Base-by-base conservation (phyloP, 2,888 invertebrate genomes). In the Marasmarcha lunaedactyla region DNA sequence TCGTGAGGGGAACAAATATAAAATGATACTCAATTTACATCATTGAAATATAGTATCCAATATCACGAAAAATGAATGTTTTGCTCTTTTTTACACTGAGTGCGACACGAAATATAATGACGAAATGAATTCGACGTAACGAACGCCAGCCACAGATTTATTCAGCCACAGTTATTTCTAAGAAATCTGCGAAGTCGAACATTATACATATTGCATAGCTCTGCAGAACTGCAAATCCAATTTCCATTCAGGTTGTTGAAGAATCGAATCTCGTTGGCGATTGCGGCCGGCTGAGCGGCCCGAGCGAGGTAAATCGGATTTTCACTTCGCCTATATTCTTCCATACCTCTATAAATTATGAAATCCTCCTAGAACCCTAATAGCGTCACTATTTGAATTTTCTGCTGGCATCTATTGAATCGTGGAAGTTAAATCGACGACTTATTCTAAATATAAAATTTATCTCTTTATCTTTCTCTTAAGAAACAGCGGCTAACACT, bases 211-310 rank as follows among this genome's bases (percentile, higher is more conserved):
- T 68, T 69, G 70, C 71, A 68, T 62, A 65, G 62, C 64, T 61
- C 57, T 55, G 66, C 67, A 65, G 63, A 69, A 65, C 64, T 68
- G 67, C 57, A 71, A 77, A 78, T 73, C 62, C 69, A 69, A 73
- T 76, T 74, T 67, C 68, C 65, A 72, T 72, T 70, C 61, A 63
- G 60, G 64, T 63, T 58, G 57, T 57, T 52, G 49, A 55, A 55
- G 66, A 73, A 72, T 71, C 70, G 74, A 71, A 73, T 73, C 66
- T 60, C 63, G 63, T 57, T 61, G 63, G 47, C 71, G 69, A 76
- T 76, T 76, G 74, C 70, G 74, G 74, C 62, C 58, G 67, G 72
- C 65, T 70, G 74, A 74, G 61, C 58, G 67, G 72, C 65, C 69
- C 65, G 61, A 65, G 55, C 55, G 60, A 62, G 58, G 67, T 66